A percentile compares a stretch with the other conserved stretches of the same genome.
phyloP scores from a whole-genome alignment of 2,113 vertebrate genomes.

The Tamias sibiricus region DNA sequence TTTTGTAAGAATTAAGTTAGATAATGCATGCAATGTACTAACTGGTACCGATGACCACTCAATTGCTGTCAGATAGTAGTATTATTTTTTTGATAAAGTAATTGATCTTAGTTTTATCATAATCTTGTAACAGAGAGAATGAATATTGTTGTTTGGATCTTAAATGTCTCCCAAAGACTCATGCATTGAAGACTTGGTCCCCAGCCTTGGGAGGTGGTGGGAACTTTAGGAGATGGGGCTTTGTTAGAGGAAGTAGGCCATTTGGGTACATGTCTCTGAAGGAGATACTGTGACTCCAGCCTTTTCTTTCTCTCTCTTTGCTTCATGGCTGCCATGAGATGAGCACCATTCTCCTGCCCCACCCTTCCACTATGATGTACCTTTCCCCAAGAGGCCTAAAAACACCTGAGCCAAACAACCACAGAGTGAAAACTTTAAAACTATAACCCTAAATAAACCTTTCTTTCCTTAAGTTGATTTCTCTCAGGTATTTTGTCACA shows the following conservation, averaged over 20 bases:
- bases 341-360: not conserved
- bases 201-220: not conserved
- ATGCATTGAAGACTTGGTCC: not conserved
- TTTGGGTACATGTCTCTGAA: not conserved
- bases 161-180: not conserved
- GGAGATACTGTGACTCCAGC: not conserved
- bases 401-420: not conserved
- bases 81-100: slow-evolving; percentile 20
- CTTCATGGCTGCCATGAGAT: not conserved
- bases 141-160: not conserved
- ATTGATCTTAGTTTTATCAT: not conserved
- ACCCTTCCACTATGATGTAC: not conserved
- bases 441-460: not conserved
- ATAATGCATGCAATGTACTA: not conserved
- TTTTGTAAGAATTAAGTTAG: not conserved
- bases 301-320: not conserved
- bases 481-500: not conserved
- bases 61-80: not conserved
- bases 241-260: not conserved
- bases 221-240: not conserved
- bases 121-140: not conserved
- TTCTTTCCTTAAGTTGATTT: not conserved
- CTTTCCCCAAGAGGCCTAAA: not conserved
- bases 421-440: not conserved
- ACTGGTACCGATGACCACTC: not conserved